phyloP scores from a whole-genome alignment of 2,113 vertebrate species.

The Aplodontia rufa region DNA sequence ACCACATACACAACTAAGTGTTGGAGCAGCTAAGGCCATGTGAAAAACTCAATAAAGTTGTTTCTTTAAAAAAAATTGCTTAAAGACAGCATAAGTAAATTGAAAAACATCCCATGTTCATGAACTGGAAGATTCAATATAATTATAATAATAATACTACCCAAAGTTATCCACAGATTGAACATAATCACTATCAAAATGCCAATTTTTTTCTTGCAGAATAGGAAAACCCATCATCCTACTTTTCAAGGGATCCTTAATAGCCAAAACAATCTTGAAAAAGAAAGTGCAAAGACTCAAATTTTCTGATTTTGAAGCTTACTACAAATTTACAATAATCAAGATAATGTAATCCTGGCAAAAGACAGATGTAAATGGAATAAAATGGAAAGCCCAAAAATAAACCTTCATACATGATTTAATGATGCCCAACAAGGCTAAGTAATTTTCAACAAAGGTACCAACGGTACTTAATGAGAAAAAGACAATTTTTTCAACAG shows the following conservation, averaged over 20 bases:
- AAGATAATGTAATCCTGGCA: background rate
- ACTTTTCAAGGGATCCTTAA: background rate
- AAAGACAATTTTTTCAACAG: background rate
- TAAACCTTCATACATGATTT: background rate
- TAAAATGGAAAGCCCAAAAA: background rate
- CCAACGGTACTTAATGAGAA: background rate
- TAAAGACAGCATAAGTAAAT: background rate
- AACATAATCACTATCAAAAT: background rate
- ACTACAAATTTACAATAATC: background rate
- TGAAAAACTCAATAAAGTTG: too few species aligned
- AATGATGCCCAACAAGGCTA: background rate
- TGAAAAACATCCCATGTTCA: background rate
- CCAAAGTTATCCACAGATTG: background rate
- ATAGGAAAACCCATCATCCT: background rate
- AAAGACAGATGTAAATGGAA: background rate
- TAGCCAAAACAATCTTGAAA: background rate
- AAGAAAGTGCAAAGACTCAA: background rate
- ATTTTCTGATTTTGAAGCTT: background rate
- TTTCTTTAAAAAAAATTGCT: background rate
- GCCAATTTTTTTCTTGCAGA: background rate
- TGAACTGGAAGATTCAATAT: background rate
- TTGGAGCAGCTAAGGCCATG: too few species aligned
- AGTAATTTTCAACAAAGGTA: background rate
- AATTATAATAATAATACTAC: background rate
- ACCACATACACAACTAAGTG: too few species aligned